A percentile compares a stretch with the other conserved stretches of the same genome.
Evolutionary conservation across 2,113 vertebrate genomes (phyloP).

Genomic region (Halichoerus grypus): DNA sequence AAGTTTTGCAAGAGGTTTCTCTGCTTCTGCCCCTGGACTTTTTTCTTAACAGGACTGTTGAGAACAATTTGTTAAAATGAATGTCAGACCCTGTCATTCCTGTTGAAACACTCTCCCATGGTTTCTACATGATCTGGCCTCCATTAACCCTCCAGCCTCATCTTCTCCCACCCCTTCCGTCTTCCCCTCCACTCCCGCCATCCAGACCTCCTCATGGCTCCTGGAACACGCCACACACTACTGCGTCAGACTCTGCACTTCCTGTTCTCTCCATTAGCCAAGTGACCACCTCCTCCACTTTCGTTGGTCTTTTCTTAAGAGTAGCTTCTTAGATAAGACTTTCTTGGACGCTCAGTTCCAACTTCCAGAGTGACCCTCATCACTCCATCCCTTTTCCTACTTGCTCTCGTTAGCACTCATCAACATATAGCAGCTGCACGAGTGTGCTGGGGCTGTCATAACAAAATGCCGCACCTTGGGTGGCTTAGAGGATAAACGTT

Average conservation of each 20-base stretch:
- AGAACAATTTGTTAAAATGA: neutral
- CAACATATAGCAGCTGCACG: neutral
- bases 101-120: neutral
- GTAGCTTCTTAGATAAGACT: neutral
- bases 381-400: neutral
- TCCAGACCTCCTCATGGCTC: neutral
- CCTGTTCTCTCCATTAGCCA: neutral
- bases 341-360: neutral
- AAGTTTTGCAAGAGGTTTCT: neutral
- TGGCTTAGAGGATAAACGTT: neutral
- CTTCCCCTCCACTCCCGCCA: neutral
- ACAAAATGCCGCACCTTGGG: neutral
- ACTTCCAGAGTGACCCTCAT: neutral
- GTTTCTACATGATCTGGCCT: neutral
- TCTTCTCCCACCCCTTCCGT: neutral
- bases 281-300: neutral
- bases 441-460: neutral
- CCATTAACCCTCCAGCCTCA: too few relatives aligned
- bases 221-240: accelerated
- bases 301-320: neutral
- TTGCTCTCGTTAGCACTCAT: neutral
- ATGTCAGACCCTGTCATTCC: neutral
- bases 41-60: neutral
- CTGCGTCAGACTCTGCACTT: neutral
- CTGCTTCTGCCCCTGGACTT: neutral